phyloP scores from a whole-genome alignment of 2,888 invertebrate species.

The Chironomus riparius region DNA sequence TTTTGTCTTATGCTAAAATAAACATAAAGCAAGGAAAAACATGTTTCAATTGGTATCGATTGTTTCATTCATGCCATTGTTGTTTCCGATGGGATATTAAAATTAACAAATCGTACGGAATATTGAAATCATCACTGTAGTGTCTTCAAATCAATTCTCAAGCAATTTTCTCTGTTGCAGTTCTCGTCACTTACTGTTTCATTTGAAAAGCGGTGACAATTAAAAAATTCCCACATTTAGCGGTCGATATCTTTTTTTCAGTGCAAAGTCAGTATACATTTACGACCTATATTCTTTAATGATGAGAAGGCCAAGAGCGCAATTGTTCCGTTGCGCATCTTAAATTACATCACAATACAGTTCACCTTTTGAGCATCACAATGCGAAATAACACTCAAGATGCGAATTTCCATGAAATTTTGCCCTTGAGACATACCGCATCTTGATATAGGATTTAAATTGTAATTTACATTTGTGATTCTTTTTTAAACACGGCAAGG shows the following conservation, averaged over 20 bases:
- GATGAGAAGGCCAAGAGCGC: slow-evolving; percentile 27
- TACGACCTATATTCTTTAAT: slow-evolving; percentile 19
- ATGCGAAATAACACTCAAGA: slow-evolving; percentile 18
- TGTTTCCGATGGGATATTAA: too few species aligned
- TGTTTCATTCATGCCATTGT: too few species aligned
- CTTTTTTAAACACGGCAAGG: too few species aligned
- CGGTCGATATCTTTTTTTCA: background rate
- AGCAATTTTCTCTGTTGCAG: background rate
- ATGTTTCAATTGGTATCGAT: too few species aligned
- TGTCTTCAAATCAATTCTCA: too few species aligned
- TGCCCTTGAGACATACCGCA: slow-evolving; percentile 20
- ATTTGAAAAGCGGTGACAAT: slow-evolving; percentile 2
- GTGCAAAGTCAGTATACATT: background rate
- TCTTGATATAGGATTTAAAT: background rate
- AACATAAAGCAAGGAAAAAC: too few species aligned
- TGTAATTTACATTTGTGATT: too few species aligned
- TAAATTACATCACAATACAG: slow-evolving; percentile 22
- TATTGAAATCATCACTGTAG: too few species aligned
- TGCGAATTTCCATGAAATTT: slow-evolving; percentile 24
- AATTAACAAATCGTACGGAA: too few species aligned
- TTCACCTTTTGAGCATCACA: slow-evolving; percentile 1
- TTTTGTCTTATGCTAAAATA: too few species aligned
- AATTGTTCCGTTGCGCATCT: slow-evolving; percentile 22
- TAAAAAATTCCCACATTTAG: slow-evolving; percentile 25
- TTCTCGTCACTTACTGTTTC: background rate